These are phyloP conservation scores for Amblyjoppa fuscipennis DNA, from an alignment of 2,888 invertebrate genomes.

Conservation along the genomic window DNA sequence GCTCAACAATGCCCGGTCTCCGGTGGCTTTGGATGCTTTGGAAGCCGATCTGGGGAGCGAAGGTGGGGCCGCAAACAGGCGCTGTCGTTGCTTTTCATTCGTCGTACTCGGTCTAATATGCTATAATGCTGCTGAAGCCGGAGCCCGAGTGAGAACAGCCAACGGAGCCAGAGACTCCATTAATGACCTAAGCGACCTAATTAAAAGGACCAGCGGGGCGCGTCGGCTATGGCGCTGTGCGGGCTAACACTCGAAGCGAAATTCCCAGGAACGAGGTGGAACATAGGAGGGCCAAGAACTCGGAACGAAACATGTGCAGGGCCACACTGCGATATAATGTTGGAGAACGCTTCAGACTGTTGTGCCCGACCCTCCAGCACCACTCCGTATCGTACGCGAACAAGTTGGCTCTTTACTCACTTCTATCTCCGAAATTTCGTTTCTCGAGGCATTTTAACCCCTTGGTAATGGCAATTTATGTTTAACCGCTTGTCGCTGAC, in stretches of 20 bases:
- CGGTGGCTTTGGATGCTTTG: constrained; percentile 31
- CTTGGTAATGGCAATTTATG: constrained; percentile 9
- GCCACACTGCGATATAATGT: constrained; percentile 31
- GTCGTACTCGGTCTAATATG: constrained; percentile 11
- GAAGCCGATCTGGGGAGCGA: constrained; percentile 18
- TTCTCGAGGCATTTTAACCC: constrained; percentile 3
- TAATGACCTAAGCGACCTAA: constrained; percentile 65
- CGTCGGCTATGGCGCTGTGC: constrained; percentile 48
- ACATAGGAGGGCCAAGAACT: constrained; percentile 3
- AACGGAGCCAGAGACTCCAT: constrained; percentile 31
- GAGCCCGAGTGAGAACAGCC: constrained; percentile 28
- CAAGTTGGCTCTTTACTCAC: constrained; percentile 21
- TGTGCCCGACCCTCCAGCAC: not conserved
- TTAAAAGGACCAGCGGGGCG: constrained; percentile 62
- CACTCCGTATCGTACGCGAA: constrained; percentile 2
- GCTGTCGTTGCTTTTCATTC: constrained; percentile 24
- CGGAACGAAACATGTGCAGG: constrained; percentile 30
- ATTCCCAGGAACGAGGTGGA: constrained; percentile 25
- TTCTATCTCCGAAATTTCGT: constrained; percentile 10
- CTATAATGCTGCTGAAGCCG: constrained; percentile 41
- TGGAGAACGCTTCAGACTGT: constrained; percentile 8
- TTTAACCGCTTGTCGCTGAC: not conserved
- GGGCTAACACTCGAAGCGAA: constrained; percentile 42
- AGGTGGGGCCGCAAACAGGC: not conserved
- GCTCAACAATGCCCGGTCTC: not conserved